Evolutionary conservation across 2,888 invertebrate species (phyloP).

Genomic region (Uloborus plumipes): DNA sequence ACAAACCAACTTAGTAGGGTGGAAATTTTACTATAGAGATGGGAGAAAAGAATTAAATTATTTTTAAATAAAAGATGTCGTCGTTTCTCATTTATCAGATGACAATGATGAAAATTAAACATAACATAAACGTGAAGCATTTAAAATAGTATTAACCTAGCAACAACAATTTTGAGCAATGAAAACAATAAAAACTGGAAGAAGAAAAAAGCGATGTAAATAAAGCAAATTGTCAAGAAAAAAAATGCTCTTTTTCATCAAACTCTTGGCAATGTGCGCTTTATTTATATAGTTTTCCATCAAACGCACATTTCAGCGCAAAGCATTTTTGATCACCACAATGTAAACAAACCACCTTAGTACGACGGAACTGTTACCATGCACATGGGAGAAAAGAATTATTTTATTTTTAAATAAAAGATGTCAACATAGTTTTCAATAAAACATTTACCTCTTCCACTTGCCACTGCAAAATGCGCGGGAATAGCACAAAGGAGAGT

Average conservation of each 20-base stretch:
- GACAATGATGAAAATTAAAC: too few species aligned
- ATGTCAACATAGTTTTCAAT: background rate
- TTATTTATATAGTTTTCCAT: too few species aligned
- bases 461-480: slow-evolving; percentile 62
- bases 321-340: background rate
- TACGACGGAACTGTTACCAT: background rate
- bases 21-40: background rate
- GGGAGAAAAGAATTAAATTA: background rate
- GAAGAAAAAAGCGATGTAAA: too few species aligned
- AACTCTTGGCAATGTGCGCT: too few species aligned
- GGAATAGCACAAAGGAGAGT: slow-evolving; percentile 54
- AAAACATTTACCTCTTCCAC: slow-evolving; percentile 61
- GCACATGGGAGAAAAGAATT: background rate
- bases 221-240: too few species aligned
- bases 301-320: too few species aligned
- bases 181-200: too few species aligned
- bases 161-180: too few species aligned
- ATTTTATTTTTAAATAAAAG: background rate
- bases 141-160: too few species aligned
- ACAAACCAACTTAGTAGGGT: slow-evolving; percentile 9
- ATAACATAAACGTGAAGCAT: too few species aligned
- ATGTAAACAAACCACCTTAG: slow-evolving; percentile 35
- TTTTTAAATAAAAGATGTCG: slow-evolving; percentile 2
- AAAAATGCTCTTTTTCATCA: too few species aligned
- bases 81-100: too few species aligned